Percentiles rank a stretch among this genome's conserved stretches.
Conservation (phyloP, 1,140 invertebrate species). For the Zaprionus vittiger region DNA sequence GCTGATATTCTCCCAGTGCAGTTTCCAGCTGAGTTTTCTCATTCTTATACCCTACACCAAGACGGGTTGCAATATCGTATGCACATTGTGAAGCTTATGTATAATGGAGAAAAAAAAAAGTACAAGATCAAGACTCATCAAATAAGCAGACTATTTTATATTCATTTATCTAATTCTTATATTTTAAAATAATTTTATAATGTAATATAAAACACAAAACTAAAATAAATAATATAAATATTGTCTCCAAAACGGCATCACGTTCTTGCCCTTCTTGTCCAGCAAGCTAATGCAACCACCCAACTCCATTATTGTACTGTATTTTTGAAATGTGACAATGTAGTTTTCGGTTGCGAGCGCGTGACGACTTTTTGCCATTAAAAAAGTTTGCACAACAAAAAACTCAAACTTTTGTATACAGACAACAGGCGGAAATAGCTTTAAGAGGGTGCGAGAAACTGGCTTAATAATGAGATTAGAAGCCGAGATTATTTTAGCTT, state of each 20-base stretch:
- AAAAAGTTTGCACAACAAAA: constrained; percentile 41
- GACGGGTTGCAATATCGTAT: neutral
- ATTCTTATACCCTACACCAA: neutral
- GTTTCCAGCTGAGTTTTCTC: constrained; percentile 23
- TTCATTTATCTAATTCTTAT: neutral
- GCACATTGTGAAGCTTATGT: neutral
- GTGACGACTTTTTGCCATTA: constrained; percentile 68
- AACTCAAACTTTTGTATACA: constrained; percentile 24
- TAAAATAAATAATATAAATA: neutral
- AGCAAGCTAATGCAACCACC: neutral
- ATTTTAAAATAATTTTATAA: neutral
- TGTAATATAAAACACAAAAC: neutral
- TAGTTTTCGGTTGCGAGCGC: constrained; percentile 55
- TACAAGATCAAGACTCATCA: neutral
- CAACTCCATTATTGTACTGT: constrained; percentile 7
- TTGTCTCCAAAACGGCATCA: neutral
- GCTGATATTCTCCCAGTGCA: constrained; percentile 40
- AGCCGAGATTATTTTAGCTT: constrained; percentile 21
- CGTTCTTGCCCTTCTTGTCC: neutral
- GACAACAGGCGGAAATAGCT: constrained; percentile 2
- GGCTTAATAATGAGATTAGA: constrained; percentile 61
- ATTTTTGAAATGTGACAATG: constrained; percentile 58
- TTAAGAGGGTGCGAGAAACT: constrained; percentile 19
- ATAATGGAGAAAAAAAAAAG: neutral
- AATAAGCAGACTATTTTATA: neutral